Conservation (phyloP, 2,113 vertebrate species). For the Cnemophilus loriae region DNA sequence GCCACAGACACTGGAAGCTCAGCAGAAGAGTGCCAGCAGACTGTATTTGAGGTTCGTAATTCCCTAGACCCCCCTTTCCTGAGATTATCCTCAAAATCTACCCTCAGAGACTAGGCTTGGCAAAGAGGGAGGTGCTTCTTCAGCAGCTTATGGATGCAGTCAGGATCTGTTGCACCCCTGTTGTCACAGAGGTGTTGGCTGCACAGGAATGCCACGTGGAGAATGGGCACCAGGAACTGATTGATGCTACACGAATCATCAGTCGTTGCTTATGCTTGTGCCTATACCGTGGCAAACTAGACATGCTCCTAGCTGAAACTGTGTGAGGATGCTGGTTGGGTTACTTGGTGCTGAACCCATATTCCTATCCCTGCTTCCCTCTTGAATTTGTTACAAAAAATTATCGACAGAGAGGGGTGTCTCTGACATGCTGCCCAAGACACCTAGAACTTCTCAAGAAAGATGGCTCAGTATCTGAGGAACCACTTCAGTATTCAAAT, state of each 20-base stretch:
- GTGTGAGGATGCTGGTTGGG: background rate
- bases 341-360: background rate
- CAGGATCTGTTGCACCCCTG: background rate
- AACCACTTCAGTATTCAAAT: background rate
- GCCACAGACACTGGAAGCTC: background rate
- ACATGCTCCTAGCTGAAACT: background rate
- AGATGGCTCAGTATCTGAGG: background rate
- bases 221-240: background rate
- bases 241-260: background rate
- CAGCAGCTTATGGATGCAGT: background rate
- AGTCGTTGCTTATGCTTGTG: rapidly evolving
- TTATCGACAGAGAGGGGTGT: background rate
- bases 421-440: background rate
- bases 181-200: background rate
- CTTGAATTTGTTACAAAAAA: background rate
- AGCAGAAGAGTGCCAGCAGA: background rate
- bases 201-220: background rate
- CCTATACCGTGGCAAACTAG: background rate
- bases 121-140: background rate
- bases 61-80: background rate
- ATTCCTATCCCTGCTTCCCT: background rate
- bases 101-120: background rate
- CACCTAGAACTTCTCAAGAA: background rate
- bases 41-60: background rate
- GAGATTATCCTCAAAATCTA: background rate